Evolutionary conservation across 1,140 invertebrate species (phyloP).

Genomic region (Temnothorax longispinosus): DNA sequence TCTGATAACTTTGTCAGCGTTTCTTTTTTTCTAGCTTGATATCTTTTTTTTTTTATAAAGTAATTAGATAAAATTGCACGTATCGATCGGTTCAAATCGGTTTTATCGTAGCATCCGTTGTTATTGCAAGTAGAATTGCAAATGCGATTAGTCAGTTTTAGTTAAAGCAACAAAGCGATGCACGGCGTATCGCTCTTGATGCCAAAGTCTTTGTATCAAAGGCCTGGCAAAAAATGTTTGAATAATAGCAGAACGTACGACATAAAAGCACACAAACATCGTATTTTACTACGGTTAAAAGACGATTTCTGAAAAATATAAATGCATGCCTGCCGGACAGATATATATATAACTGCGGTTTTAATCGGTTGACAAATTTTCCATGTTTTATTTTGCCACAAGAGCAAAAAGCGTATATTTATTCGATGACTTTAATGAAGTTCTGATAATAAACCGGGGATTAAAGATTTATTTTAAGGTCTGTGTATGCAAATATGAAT

Average conservation of each 20-base stretch:
- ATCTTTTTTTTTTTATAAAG: background rate
- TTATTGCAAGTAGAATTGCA: constrained; percentile 62
- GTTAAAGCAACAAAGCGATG: background rate
- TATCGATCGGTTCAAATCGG: background rate
- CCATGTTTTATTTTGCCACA: background rate
- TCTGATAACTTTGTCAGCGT: no score
- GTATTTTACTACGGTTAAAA: constrained; percentile 6
- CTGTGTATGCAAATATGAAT: background rate
- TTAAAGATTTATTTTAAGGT: constrained; percentile 5
- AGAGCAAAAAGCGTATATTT: background rate
- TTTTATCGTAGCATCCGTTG: background rate
- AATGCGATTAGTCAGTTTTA: constrained; percentile 29
- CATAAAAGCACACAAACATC: constrained; percentile 7
- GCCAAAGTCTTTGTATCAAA: background rate
- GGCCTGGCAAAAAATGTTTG: constrained; percentile 4
- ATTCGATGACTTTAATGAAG: background rate
- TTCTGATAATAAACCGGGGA: background rate
- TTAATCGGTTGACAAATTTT: constrained; percentile 26
- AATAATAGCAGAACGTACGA: background rate
- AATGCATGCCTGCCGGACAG: background rate
- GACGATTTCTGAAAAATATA: constrained; percentile 26
- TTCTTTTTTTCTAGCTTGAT: no score
- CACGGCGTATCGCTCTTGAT: constrained; percentile 5
- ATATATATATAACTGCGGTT: background rate
- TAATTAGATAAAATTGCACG: constrained; percentile 21